Evolutionary conservation across 1,140 invertebrate species (phyloP), one percentile per base, ranked within the genome.

Genomic region (Samia ricini): DNA sequence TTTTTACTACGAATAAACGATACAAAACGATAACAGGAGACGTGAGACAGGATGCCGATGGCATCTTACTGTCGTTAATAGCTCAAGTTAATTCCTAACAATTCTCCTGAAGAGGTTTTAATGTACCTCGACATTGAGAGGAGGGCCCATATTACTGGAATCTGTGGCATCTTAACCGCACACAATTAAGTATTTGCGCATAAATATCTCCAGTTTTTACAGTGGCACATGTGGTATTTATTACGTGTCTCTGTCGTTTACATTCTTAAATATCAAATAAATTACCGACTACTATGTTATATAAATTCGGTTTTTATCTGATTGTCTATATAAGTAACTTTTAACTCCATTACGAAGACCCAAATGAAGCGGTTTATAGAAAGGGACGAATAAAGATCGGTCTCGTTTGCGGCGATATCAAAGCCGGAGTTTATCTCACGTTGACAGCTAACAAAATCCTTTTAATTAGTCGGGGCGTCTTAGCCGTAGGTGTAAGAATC

Each of bases 371-470:
- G n/a, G 33, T 42, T 42, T 42, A 15, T 42, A 42, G n/a, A 42
- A 12, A 2, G 33, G 8, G 8, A 42, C 10, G 33, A 42, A 22
- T 52, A 52, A 52, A 21, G 51, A 52, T 21, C 51, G 19, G 49
- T 7, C 8, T 52, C 51, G 51, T 42, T 15, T 10, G 51, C 77
- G 81, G 85, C 71, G 68, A 55, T 71, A 66, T 81, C 75, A 84
- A 84, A 84, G 76, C 26, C 49, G 26, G 33, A 49, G 61, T 61
- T 88, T 84, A 85, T 88, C 85, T 81, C 59, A 55, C 52, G 76
- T 83, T 88, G 83, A 88, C 85, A 85, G 76, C 80, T 85, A 74
- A 88, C 83, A 85, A 88, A 88, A 85, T 83, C 80, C 81, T 85
- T 88, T 88, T 88, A 88, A 88, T 88, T 88, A 84, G 74, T 69